A percentile compares a stretch with the other conserved stretches of the same genome.
Evolutionary conservation across 2,113 vertebrate genomes (phyloP).

Genomic region (Eudyptes chrysolophus): DNA sequence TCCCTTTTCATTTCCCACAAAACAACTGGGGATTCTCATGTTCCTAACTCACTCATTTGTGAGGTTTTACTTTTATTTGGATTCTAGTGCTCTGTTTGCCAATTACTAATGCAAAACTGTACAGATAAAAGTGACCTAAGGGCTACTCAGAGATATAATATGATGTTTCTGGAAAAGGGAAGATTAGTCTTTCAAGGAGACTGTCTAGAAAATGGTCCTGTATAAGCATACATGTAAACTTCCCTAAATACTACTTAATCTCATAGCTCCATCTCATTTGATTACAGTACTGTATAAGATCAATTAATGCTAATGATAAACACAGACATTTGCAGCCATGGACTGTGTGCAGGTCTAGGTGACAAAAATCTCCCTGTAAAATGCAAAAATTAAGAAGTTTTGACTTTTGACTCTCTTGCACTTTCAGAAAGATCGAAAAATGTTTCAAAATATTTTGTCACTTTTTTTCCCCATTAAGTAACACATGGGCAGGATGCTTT

Average conservation of each 20-base stretch:
- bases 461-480: not conserved
- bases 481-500: not conserved
- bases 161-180: not conserved
- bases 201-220: not conserved
- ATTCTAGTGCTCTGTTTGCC: not conserved
- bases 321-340: not conserved
- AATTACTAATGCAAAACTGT: not conserved
- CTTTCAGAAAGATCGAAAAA: not conserved
- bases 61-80: not conserved
- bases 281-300: not conserved
- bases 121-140: not conserved
- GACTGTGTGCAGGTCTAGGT: not conserved
- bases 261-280: not conserved
- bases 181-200: not conserved
- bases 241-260: not conserved
- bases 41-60: not conserved
- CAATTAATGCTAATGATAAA: not conserved
- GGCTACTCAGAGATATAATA: not conserved
- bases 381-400: not conserved
- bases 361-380: not conserved
- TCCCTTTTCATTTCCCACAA: not conserved
- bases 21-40: not conserved
- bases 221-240: not conserved
- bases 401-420: not conserved
- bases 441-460: not conserved